Percentiles rank a stretch among this genome's conserved stretches.
These are phyloP conservation scores for Pituophis catenifer DNA, from an alignment of 2,113 vertebrate genomes.

Conservation along the genomic window DNA sequence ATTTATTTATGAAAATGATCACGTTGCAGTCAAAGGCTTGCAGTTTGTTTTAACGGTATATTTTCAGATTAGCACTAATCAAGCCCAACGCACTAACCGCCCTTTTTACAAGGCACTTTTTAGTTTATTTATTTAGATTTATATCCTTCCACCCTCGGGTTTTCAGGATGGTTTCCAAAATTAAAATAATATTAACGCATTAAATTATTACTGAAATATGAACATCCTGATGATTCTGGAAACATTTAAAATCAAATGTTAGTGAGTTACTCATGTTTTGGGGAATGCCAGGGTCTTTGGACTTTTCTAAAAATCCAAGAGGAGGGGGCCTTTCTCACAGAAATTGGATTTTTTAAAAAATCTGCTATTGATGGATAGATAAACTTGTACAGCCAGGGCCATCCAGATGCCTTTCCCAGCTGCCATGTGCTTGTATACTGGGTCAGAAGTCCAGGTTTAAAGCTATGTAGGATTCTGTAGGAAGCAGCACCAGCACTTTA, in stretches of 20 bases:
- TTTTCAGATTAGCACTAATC: accelerated
- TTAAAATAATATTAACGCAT: neutral
- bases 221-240: neutral
- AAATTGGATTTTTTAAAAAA: neutral
- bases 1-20: neutral
- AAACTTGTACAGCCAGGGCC: neutral
- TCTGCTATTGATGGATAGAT: neutral
- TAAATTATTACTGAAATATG: neutral
- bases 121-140: neutral
- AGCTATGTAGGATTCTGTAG: neutral
- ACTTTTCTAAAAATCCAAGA: neutral
- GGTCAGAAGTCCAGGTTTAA: neutral
- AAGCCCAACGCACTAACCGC: neutral
- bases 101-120: neutral
- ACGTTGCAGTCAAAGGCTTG: slow-evolving; percentile 1
- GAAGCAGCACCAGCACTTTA: neutral
- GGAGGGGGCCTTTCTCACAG: neutral
- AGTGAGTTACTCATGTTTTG: neutral
- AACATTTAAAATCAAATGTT: neutral
- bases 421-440: neutral
- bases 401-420: neutral
- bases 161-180: neutral
- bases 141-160: neutral
- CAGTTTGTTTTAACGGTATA: neutral
- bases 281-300: neutral